Percentiles rank a stretch among this genome's conserved stretches.
These are phyloP conservation scores for Nezara viridula DNA, from an alignment of 2,888 invertebrate species.

Conservation along the genomic window DNA sequence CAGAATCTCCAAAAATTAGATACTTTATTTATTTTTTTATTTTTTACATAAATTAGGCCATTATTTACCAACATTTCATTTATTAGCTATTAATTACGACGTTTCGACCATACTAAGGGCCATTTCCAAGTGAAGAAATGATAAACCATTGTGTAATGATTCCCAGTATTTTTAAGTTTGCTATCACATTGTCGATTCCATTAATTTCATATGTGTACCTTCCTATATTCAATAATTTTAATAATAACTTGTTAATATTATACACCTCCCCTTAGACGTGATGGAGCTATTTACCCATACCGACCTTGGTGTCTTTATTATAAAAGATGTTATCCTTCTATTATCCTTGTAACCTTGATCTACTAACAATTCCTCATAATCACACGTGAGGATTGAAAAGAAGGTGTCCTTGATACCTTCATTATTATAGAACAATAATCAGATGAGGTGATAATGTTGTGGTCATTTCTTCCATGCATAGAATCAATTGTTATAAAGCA, in stretches of 20 bases:
- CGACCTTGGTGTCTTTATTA: neutral
- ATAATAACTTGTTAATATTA: neutral
- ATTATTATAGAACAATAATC: conserved; percentile 16
- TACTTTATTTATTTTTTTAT: no score
- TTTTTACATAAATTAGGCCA: no score
- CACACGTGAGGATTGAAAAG: neutral
- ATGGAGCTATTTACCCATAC: neutral
- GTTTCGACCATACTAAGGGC: no score
- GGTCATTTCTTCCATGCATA: neutral
- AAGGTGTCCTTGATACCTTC: neutral
- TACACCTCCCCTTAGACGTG: neutral
- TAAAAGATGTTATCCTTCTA: neutral
- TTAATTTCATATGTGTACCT: no score
- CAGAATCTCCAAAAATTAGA: no score
- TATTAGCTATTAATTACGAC: no score
- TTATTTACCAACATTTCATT: no score
- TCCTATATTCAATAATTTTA: neutral
- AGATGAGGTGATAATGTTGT: neutral
- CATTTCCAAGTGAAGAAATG: no score
- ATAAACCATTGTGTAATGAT: no score
- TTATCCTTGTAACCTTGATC: conserved; percentile 15
- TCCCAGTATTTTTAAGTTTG: no score
- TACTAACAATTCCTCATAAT: conserved; percentile 14
- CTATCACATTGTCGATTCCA: no score
- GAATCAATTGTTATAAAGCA: neutral